Evolutionary conservation across 2,888 invertebrate species (phyloP), one percentile per base, ranked within the genome.

Genomic region (Phlogophora meticulosa): DNA sequence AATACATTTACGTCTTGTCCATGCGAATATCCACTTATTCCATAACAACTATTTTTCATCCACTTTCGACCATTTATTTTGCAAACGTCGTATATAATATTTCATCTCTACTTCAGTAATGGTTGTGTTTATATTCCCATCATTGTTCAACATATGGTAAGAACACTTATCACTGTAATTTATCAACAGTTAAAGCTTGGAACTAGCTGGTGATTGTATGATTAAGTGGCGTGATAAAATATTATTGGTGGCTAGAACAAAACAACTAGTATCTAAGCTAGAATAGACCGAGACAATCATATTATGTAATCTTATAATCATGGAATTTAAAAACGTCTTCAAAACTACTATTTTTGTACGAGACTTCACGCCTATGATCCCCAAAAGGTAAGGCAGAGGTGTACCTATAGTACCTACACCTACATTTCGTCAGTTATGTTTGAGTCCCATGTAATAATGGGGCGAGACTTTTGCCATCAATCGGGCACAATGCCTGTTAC

Each of bases 51-150:
- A 4, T 10, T 17, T 58, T 42, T 53, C 38, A 17, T 57, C 38
- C 20, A 55, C 63, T 73, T 76, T 71, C 77, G 22, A 38, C 63
- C 49, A 58, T 62, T 70, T 58, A 70, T 58, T 73, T 62, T 58
- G 49, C 58, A 71, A 71, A 70, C 61, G 52, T 34, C 43, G 34
- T 20, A 40, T n/a, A 51, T 45, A 55, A 56, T 43, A 68, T 60
- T 57, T 56, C 46, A 71, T 58, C 10, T 58, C 53, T 36, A 38
- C 7, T 55, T 22, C 17, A 40, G 10, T 24, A 55, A 59, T 56
- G 11, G 55, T 42, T 49, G 11, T 59, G 51, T 64, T 64, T 52
- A 62, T 56, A 20, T 64, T 74, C 78, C 22, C 74, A 77, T 38
- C 56, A 77, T 74, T 77, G 72, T 74, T 56, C 45, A 43, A 34